Conservation (phyloP, 2,113 vertebrate genomes). For the Larimichthys polyactis region DNA sequence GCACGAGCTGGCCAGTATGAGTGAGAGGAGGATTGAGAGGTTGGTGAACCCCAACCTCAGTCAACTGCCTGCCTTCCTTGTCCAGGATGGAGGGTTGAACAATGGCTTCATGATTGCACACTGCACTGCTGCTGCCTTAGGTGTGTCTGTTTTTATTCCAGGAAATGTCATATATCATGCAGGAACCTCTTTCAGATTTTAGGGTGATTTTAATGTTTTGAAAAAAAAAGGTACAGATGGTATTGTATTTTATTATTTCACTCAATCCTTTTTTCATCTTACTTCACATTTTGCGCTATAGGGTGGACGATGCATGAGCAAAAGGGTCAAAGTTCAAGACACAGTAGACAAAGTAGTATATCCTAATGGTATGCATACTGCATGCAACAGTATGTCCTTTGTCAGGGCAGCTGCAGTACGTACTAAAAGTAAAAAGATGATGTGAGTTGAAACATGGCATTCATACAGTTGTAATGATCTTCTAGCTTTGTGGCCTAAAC, state of each 20-base stretch:
- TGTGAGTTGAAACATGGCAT: background rate
- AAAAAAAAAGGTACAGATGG: no score
- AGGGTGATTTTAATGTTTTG: no score
- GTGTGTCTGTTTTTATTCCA: background rate
- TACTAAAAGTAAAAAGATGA: background rate
- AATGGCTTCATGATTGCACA: constrained; percentile 27
- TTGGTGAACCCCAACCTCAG: constrained; percentile 15
- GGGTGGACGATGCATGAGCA: background rate
- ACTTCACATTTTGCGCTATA: no score
- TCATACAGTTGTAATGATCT: no score
- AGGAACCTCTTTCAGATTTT: background rate
- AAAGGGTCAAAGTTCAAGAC: background rate
- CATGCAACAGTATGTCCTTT: background rate
- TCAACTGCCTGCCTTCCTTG: constrained; percentile 9
- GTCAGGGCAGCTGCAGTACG: background rate
- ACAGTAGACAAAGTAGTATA: background rate
- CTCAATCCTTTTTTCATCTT: no score
- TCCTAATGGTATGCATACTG: background rate
- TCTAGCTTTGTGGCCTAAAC: no score
- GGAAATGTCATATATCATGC: background rate
- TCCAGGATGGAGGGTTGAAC: constrained; percentile 17
- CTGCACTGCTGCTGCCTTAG: constrained; percentile 25
- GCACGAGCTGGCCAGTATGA: constrained; percentile 4
- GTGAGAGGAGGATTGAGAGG: constrained; percentile 35
- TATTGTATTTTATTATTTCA: no score